Evolutionary conservation across 1,140 invertebrate species (phyloP).

Genomic region (Papilio dardanus): DNA sequence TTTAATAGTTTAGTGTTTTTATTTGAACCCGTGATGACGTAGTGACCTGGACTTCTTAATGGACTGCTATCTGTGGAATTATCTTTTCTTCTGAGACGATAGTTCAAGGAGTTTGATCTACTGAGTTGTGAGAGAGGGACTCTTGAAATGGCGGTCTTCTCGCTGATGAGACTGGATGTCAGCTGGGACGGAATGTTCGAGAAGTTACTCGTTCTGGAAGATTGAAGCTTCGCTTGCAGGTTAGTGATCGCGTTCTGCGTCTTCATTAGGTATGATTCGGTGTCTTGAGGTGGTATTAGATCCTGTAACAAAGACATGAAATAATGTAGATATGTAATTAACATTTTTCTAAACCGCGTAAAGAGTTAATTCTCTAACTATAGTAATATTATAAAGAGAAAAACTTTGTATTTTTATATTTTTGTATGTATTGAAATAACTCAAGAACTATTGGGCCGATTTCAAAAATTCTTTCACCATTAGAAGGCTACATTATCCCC

Average conservation of each 20-base stretch:
- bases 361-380: no score
- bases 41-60: conserved; percentile 76
- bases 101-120: conserved; percentile 79
- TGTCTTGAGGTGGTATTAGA: conserved; percentile 82
- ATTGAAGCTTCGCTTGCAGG: conserved; percentile 83
- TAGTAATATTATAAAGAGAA: no score
- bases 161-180: conserved; percentile 74
- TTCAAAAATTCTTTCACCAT: no score
- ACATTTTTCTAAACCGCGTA: no score
- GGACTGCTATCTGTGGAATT: conserved; percentile 71
- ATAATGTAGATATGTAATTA: background rate
- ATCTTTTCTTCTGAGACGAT: conserved; percentile 72
- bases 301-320: conserved; percentile 74
- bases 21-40: conserved; percentile 76
- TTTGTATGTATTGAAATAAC: no score
- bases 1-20: conserved; percentile 70
- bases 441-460: no score
- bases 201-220: conserved; percentile 65
- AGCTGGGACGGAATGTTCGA: conserved; percentile 65
- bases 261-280: conserved; percentile 85
- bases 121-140: conserved; percentile 77
- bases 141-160: conserved; percentile 72
- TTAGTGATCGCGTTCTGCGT: conserved; percentile 87
- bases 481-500: no score
- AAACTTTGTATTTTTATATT: no score